Base-by-base conservation (phyloP, 2,797 vertebrate species). In the Melanotaenia parkinsoni region DNA sequence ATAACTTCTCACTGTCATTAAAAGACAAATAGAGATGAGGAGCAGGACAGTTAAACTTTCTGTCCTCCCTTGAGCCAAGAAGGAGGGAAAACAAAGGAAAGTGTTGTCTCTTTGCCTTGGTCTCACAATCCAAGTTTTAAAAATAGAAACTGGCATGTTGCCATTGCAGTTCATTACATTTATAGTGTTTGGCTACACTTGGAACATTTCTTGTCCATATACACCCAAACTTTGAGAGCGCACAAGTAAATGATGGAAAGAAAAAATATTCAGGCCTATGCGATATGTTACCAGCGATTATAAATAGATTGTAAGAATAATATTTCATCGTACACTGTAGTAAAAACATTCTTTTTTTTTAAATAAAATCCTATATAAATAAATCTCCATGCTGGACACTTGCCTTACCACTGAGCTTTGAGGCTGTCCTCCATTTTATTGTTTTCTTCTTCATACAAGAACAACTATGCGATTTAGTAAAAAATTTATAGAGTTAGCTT, bases 401-500 rank as follows among this genome's bases (percentile, higher is more conserved):
- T 13, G 18, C 56, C 58, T 61, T 18, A 22, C 78, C 60, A 68
- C 51, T 22, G 62, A 73, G 58, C 58, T n/a, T 56, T 22, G 38
- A 77, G 35, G 56, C 60, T 70, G 56, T 22, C 50, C 40, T 40
- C 58, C 26, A 64, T 70, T 80, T 67, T 71, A 72, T 54, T n/a
- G 28, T 2, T 6, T 9, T 7, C 45, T 7, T 50, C 8, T 81
- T 79, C 77, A 74, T 86, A 91, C 70, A 86, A 86, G 84, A 77
- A 78, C 67, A 64, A 12, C 75, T 58, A 74, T 83, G 83, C 68
- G 24, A 87, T 90, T 85, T 63, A 59, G 62, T 93, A 74, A 92
- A 93, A 86, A 3, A 90, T 92, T 93, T 80, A 94, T 93, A 74
- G 77, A 81, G 90, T 91, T 90, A 89, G 89, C 91, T 92, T 93